Conservation (phyloP, 35 echinoderm and acorn worm species). For the Ophiothrix spiculata region DNA sequence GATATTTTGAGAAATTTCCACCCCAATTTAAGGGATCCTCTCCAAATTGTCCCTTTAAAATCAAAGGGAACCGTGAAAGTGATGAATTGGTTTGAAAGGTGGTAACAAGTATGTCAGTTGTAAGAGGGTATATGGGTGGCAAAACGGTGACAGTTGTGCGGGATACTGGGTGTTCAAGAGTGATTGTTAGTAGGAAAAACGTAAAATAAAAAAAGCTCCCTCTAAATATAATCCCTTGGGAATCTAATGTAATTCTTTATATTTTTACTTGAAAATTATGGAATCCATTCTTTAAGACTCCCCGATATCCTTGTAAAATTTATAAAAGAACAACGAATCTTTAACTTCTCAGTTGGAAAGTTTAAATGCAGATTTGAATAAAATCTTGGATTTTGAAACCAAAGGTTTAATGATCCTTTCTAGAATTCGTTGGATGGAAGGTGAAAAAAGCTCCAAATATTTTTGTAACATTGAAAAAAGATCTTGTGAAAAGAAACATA, state of each 20-base stretch:
- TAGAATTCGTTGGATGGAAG: background rate
- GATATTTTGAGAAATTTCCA: background rate
- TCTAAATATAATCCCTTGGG: background rate
- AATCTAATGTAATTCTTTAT: background rate
- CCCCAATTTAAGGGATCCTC: background rate
- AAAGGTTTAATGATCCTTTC: background rate
- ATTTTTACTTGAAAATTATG: background rate
- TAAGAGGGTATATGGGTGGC: too few relatives aligned
- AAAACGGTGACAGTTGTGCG: too few relatives aligned
- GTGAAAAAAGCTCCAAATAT: background rate
- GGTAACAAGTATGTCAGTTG: background rate
- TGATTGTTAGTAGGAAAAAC: background rate
- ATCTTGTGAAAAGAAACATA: slow-evolving; percentile 16
- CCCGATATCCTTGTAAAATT: background rate
- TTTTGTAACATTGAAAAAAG: slow-evolving; percentile 9
- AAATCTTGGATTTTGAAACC: background rate
- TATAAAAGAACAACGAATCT: background rate
- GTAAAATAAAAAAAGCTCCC: background rate
- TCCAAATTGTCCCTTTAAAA: too few relatives aligned
- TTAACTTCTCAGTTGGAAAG: background rate
- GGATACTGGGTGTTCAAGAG: too few relatives aligned
- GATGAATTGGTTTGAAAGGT: background rate
- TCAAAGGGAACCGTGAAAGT: too few relatives aligned
- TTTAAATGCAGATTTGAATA: background rate
- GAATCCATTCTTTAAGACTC: background rate